These are phyloP conservation scores for Paramormyrops kingsleyae DNA, from an alignment of 2,113 vertebrate species.

Conservation along the genomic window DNA sequence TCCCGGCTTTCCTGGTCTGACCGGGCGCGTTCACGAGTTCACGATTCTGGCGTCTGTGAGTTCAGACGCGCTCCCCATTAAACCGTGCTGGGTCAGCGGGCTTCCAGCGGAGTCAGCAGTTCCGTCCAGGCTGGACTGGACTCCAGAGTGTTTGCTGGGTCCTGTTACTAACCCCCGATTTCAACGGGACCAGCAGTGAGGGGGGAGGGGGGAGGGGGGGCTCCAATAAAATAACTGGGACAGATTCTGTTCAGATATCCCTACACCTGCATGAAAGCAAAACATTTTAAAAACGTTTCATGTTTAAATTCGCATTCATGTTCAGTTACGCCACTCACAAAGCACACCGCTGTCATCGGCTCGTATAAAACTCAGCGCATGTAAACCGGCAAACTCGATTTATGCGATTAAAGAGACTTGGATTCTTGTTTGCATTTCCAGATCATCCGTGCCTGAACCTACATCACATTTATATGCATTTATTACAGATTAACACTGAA, in stretches of 20 bases:
- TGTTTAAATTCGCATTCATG: background rate
- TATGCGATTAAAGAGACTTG: background rate
- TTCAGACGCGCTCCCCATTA: slow-evolving; percentile 24
- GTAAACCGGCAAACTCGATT: background rate
- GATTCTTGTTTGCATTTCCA: background rate
- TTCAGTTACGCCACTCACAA: background rate
- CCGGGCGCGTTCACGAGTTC: background rate
- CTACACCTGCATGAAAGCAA: background rate
- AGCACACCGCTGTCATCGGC: background rate
- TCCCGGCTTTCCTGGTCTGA: background rate
- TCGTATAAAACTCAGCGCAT: background rate
- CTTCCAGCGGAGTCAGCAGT: slow-evolving; percentile 30
- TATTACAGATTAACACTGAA: background rate
- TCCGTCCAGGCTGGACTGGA: slow-evolving; percentile 26
- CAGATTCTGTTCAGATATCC: background rate
- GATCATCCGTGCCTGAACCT: background rate
- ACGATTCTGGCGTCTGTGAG: slow-evolving; percentile 24
- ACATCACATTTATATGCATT: background rate
- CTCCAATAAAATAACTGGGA: background rate
- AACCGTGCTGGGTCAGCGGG: slow-evolving; percentile 32
- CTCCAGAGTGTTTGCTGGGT: background rate
- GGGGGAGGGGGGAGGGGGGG: background rate
- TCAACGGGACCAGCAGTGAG: background rate
- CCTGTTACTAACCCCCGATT: background rate
- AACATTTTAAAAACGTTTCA: background rate